Conservation (phyloP, 2,113 vertebrate species). For the Xiphophorus maculatus region DNA sequence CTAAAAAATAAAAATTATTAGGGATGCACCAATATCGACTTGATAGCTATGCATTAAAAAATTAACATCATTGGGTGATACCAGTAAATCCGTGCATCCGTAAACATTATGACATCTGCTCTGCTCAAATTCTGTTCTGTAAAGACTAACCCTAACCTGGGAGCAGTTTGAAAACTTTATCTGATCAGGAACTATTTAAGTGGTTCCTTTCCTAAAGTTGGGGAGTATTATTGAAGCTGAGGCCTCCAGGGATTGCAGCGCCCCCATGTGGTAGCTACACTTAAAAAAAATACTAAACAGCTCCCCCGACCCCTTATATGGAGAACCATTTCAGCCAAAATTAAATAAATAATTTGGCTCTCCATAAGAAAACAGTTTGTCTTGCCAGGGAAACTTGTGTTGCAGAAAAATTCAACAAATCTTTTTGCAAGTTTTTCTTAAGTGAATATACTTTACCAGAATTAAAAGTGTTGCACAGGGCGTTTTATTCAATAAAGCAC, state of each 20-base stretch:
- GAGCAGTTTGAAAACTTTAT: background rate
- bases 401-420: too few species aligned
- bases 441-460: background rate
- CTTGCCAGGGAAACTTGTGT: too few species aligned
- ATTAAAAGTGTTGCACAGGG: background rate
- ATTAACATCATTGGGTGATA: too few species aligned
- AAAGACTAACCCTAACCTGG: background rate
- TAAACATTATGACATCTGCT: background rate
- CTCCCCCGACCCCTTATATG: too few species aligned
- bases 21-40: too few species aligned
- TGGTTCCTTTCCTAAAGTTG: background rate
- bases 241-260: background rate
- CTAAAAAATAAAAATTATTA: background rate
- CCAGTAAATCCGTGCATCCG: too few species aligned
- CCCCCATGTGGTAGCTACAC: background rate
- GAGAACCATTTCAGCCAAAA: too few species aligned
- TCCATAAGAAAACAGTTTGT: too few species aligned
- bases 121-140: too few species aligned
- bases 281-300: background rate
- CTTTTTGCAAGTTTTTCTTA: background rate
- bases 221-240: background rate
- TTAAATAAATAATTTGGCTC: too few species aligned
- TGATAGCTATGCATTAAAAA: too few species aligned
- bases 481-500: background rate
- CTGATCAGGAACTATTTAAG: background rate